Conservation (phyloP, 1,140 invertebrate genomes). For the Bombus polaris region DNA sequence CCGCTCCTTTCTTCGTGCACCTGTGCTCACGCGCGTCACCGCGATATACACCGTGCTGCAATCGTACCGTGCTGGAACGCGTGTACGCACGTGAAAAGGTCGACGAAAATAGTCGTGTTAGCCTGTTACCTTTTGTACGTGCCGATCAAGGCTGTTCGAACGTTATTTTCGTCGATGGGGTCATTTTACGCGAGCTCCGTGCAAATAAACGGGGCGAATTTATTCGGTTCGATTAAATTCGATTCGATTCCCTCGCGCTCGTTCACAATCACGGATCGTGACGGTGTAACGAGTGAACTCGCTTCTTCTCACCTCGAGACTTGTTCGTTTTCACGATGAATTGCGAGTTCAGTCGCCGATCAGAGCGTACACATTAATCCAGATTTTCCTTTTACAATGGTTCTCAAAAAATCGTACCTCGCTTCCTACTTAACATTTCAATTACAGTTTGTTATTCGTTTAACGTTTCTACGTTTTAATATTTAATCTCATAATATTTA, state of each 20-base stretch:
- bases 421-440: no score
- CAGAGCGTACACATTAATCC: accelerated
- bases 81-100: constrained; percentile 36
- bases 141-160: constrained; percentile 11
- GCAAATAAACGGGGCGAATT: background rate
- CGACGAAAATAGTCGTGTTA: constrained; percentile 52
- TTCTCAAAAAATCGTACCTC: no score
- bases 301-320: background rate
- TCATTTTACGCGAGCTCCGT: background rate
- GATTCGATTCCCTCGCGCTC: background rate
- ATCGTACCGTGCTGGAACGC: constrained; percentile 31
- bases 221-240: background rate
- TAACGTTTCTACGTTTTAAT: no score
- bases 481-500: no score
- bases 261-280: background rate
- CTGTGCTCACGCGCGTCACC: constrained; percentile 44
- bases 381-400: background rate
- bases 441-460: no score
- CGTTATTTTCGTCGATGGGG: constrained; percentile 23
- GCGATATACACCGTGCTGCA: background rate
- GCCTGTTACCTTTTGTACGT: constrained; percentile 7
- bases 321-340: background rate
- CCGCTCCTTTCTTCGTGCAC: constrained; percentile 54
- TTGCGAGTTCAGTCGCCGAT: background rate
- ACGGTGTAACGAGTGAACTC: no score